These are phyloP conservation scores for Esox niger DNA, from an alignment of 2,113 vertebrate species.

Conservation along the genomic window DNA sequence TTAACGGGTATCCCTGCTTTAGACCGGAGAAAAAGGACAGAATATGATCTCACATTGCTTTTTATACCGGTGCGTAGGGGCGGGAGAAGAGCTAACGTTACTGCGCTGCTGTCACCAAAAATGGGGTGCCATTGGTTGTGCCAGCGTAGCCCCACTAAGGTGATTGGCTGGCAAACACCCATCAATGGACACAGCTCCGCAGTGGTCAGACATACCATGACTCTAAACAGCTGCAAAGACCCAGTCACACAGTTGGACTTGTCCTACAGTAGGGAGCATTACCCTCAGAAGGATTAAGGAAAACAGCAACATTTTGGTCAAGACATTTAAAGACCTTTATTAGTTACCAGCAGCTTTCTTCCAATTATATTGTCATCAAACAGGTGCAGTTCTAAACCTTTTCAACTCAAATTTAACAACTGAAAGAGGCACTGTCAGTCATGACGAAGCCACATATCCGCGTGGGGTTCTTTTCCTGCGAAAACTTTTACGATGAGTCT, in stretches of 20 bases:
- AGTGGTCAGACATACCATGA: slow-evolving; percentile 26
- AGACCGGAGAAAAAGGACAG: slow-evolving; percentile 67
- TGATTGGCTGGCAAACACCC: slow-evolving; percentile 53
- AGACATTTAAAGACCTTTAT: slow-evolving; percentile 68
- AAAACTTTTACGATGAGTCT: slow-evolving; percentile 82
- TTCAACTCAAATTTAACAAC: slow-evolving; percentile 71
- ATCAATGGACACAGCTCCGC: slow-evolving; percentile 23
- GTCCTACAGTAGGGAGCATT: neutral
- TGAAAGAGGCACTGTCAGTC: slow-evolving; percentile 68
- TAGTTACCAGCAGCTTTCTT: slow-evolving; percentile 77
- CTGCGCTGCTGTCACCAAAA: slow-evolving; percentile 37
- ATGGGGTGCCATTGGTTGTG: slow-evolving; percentile 62
- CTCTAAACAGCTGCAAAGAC: slow-evolving; percentile 55
- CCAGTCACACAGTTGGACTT: slow-evolving; percentile 7
- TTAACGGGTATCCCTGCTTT: slow-evolving; percentile 38
- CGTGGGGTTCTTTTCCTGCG: slow-evolving; percentile 76
- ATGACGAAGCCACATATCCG: slow-evolving; percentile 61
- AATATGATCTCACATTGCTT: slow-evolving; percentile 33
- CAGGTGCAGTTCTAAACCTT: slow-evolving; percentile 69
- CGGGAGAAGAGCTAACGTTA: slow-evolving; percentile 41
- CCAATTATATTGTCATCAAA: slow-evolving; percentile 71
- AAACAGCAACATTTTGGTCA: slow-evolving; percentile 26
- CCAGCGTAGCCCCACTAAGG: slow-evolving; percentile 16
- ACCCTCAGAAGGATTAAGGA: neutral
- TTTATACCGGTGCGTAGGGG: slow-evolving; percentile 63